phyloP scores from a whole-genome alignment of 2,797 vertebrate genomes.

The Danio albolineatus region DNA sequence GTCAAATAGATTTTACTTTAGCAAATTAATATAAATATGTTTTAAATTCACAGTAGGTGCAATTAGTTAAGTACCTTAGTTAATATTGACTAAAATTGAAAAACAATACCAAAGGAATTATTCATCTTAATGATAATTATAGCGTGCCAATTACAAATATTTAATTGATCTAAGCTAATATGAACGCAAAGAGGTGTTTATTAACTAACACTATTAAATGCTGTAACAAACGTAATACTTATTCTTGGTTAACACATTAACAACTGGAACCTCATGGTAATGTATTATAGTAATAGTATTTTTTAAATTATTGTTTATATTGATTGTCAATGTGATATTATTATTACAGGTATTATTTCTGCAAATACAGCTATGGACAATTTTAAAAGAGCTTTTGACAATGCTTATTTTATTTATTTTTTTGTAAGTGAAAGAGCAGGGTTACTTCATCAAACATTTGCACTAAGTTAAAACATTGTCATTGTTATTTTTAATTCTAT shows the following conservation, averaged over 20 bases:
- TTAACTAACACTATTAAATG: background rate
- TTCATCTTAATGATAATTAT: background rate
- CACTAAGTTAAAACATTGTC: no score
- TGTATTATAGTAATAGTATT: background rate
- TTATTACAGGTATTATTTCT: background rate
- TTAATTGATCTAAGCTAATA: background rate
- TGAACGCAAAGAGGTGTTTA: background rate
- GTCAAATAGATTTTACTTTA: background rate
- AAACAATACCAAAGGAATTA: background rate
- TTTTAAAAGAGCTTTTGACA: no score
- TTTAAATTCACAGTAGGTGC: background rate
- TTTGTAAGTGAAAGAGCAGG: no score
- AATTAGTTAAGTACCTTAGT: background rate
- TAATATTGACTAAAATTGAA: background rate
- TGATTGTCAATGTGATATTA: background rate
- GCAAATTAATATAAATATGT: background rate
- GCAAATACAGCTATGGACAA: no score
- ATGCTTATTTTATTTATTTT: no score
- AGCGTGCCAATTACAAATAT: background rate
- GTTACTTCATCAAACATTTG: no score
- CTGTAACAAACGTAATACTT: background rate
- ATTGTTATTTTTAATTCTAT: no score
- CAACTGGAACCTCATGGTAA: no score
- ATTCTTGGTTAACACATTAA: background rate
- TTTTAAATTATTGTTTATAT: background rate